Evolutionary conservation across 2,888 invertebrate species (phyloP).

Genomic region (Chromoteleia sp.): DNA sequence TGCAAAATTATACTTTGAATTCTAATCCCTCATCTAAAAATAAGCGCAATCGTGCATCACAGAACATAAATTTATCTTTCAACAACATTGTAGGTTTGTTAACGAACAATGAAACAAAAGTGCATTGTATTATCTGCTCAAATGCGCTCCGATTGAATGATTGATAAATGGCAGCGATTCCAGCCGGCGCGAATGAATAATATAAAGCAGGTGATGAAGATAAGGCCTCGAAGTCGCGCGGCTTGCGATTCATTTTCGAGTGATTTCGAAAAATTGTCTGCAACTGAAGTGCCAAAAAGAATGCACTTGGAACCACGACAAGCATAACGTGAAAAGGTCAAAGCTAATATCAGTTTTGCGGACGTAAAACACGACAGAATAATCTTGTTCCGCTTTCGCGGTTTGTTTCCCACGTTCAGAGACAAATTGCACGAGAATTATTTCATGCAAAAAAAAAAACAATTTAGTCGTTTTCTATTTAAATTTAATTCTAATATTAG

Average conservation of each 20-base stretch:
- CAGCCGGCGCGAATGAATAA: conserved; percentile 8
- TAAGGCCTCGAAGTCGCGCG: conserved; percentile 21
- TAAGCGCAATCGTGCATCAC: not conserved
- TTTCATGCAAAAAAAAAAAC: no score
- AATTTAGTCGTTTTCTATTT: no score
- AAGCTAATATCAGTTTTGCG: conserved; percentile 55
- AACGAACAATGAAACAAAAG: not conserved
- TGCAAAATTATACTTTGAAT: not conserved
- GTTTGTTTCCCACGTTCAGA: conserved; percentile 24
- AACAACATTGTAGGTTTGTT: conserved; percentile 8
- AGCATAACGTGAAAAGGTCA: conserved; percentile 52
- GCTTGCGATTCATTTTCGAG: conserved; percentile 25
- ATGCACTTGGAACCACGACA: conserved; percentile 59
- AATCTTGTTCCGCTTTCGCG: conserved; percentile 42
- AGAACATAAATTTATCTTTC: conserved; percentile 18
- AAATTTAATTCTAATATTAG: no score
- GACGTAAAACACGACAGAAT: conserved; percentile 50
- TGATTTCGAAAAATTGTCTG: conserved; percentile 47
- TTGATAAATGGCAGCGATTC: conserved; percentile 3
- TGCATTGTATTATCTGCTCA: conserved; percentile 4
- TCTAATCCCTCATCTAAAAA: not conserved
- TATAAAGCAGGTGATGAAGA: conserved; percentile 38
- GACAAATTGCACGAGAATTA: conserved; percentile 16
- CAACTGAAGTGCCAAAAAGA: conserved; percentile 53
- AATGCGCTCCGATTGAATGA: conserved; percentile 3